phyloP scores from a whole-genome alignment of 2,113 vertebrate genomes.

The Barnardius zonarius region DNA sequence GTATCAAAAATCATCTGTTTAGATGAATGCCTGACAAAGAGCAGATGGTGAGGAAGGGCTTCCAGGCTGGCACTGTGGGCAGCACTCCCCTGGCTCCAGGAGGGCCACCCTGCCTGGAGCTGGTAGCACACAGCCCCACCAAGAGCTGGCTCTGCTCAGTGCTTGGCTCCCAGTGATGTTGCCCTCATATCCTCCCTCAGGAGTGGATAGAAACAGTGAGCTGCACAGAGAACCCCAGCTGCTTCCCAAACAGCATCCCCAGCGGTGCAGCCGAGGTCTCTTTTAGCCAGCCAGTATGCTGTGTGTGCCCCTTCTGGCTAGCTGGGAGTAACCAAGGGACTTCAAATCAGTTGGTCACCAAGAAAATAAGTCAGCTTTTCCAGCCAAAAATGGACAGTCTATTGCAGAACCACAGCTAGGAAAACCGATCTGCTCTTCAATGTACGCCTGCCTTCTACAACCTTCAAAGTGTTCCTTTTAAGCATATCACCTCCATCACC shows the following conservation, averaged over 20 bases:
- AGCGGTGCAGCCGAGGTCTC: rapidly evolving
- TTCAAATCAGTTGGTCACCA: rapidly evolving
- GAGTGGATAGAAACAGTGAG: rapidly evolving
- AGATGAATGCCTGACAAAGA: neutral
- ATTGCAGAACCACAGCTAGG: neutral
- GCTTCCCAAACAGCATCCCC: neutral
- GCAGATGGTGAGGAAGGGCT: rapidly evolving
- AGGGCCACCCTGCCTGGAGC: neutral
- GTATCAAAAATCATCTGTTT: neutral
- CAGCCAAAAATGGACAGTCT: neutral
- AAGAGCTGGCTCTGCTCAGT: neutral
- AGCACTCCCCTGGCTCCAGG: neutral
- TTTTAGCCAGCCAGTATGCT: neutral
- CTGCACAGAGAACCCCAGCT: neutral
- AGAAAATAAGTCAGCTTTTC: neutral
- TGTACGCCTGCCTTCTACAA: neutral
- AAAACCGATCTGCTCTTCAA: neutral
- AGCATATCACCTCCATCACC: neutral
- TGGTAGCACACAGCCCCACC: neutral
- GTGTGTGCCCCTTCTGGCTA: neutral
- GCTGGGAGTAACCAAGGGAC: neutral
- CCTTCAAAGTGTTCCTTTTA: neutral
- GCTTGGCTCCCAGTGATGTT: neutral
- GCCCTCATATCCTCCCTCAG: neutral
- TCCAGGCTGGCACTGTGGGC: neutral